Percentiles rank a stretch among this genome's conserved stretches.
Evolutionary conservation across 2,888 invertebrate species (phyloP).

Genomic region (Acrobasis consociella): DNA sequence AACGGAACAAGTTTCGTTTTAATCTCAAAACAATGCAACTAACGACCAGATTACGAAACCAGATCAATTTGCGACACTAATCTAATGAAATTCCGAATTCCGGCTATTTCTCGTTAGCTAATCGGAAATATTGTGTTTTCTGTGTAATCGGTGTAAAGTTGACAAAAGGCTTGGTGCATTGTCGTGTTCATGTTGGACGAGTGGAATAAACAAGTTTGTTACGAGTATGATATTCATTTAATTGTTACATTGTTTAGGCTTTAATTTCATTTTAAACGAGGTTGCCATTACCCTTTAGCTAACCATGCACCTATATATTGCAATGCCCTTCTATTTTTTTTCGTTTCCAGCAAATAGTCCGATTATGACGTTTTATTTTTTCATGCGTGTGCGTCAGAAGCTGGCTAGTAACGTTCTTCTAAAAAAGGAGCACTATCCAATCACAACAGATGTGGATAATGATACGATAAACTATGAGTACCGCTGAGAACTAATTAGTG

Average conservation of each 20-base stretch:
- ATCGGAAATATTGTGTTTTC: slow-evolving; percentile 6
- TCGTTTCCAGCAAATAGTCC: no score
- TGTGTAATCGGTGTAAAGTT: slow-evolving; percentile 14
- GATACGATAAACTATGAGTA: no score
- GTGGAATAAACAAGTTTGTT: slow-evolving; percentile 17
- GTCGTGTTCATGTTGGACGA: slow-evolving; percentile 35
- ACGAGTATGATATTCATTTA: background rate
- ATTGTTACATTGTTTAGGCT: slow-evolving; percentile 14
- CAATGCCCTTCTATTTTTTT: no score
- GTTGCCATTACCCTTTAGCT: no score
- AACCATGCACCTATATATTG: no score
- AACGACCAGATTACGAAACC: slow-evolving; percentile 2
- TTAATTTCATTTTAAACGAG: no score
- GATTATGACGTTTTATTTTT: no score
- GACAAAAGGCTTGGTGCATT: slow-evolving; percentile 35
- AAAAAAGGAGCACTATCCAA: no score
- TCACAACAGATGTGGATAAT: no score
- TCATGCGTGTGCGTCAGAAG: no score
- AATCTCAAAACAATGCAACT: background rate
- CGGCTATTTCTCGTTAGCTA: slow-evolving; percentile 9
- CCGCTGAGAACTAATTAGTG: no score
- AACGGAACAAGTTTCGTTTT: background rate
- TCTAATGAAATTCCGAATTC: slow-evolving; percentile 10
- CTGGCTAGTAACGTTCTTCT: no score
- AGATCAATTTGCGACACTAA: slow-evolving; percentile 11